Conservation (phyloP, 2,113 vertebrate genomes). For the Psammodynastes pulverulentus region DNA sequence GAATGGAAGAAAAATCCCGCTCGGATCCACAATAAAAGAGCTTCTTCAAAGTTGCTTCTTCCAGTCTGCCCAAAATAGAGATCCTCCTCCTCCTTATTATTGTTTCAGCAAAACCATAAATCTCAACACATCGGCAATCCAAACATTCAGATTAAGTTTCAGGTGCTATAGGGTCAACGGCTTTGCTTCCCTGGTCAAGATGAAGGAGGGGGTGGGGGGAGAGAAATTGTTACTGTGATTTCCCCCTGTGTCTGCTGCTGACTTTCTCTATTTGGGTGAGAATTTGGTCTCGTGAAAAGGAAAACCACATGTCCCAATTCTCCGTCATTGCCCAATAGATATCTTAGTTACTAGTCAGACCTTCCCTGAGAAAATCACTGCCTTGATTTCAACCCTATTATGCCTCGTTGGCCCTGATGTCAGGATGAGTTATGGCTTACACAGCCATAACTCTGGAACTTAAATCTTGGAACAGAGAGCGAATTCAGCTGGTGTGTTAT, state of each 20-base stretch:
- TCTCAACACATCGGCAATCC: constrained; percentile 8
- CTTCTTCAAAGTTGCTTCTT: constrained; percentile 23
- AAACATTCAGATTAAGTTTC: not conserved
- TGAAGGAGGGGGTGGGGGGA: not conserved
- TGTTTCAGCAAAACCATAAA: constrained; percentile 32
- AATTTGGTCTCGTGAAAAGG: not conserved
- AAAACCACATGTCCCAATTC: not conserved
- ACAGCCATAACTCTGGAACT: not conserved
- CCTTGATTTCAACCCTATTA: not conserved
- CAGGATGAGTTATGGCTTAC: not conserved
- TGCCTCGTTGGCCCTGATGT: not conserved
- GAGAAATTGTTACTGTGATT: not conserved
- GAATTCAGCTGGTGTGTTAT: not conserved
- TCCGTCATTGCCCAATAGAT: not conserved
- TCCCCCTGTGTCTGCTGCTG: not conserved
- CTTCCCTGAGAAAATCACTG: not conserved
- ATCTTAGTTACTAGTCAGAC: not conserved
- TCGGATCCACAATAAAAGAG: constrained; percentile 42
- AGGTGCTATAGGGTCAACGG: constrained; percentile 13
- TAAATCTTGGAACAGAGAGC: not conserved
- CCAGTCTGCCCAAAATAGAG: constrained; percentile 36
- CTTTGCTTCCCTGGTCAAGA: constrained; percentile 11
- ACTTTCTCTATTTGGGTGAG: not conserved
- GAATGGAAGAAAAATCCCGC: constrained; percentile 20
- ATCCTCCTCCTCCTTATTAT: constrained; percentile 30